Evolutionary conservation across 1,140 invertebrate species (phyloP).

Genomic region (Drosophila orosa): DNA sequence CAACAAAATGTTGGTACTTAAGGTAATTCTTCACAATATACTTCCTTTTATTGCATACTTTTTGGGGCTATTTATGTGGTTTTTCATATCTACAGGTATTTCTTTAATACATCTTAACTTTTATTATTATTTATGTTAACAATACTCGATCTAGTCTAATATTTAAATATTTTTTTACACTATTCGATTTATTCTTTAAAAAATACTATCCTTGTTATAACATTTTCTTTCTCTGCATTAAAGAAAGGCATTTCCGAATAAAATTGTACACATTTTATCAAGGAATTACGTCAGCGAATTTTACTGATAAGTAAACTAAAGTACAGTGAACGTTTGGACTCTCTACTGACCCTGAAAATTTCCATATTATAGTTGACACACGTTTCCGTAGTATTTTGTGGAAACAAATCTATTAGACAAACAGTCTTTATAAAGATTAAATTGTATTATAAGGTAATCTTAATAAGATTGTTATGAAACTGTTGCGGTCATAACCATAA

Average conservation of each 20-base stretch:
- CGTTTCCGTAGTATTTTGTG: background rate
- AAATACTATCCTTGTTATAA: background rate
- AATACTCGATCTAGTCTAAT: background rate
- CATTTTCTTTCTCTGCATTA: background rate
- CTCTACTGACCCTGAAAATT: background rate
- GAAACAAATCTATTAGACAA: background rate
- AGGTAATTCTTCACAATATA: background rate
- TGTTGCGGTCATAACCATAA: background rate
- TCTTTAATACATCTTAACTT: background rate
- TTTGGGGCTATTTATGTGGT: background rate
- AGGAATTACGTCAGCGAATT: background rate
- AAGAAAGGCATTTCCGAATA: constrained; percentile 3
- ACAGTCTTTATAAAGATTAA: background rate
- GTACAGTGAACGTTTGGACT: background rate
- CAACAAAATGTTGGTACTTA: background rate
- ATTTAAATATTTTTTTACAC: too few relatives aligned
- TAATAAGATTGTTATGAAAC: background rate
- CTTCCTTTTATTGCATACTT: constrained; percentile 2
- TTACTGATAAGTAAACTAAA: background rate
- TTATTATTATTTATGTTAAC: too few relatives aligned
- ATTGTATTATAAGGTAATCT: background rate
- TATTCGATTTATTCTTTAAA: too few relatives aligned
- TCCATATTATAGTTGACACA: background rate
- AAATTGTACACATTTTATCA: background rate
- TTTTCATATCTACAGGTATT: background rate